Evolutionary conservation across 2,888 invertebrate species (phyloP).

Genomic region (Nephrotoma guestfalica): DNA sequence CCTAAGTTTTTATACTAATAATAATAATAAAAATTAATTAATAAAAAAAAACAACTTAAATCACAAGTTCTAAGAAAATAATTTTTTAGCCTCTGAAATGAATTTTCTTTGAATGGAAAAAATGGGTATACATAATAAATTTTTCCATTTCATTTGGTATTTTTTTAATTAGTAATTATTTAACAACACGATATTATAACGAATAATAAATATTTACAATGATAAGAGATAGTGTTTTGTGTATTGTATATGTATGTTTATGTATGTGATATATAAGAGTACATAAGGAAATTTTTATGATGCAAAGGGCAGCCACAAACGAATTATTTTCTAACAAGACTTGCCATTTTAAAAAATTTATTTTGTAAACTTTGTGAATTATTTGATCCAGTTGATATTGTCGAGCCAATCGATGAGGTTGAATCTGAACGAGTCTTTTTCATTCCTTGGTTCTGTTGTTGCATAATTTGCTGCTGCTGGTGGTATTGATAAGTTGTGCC

Average conservation of each 20-base stretch:
- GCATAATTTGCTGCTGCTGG: neutral
- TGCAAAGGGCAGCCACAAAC: neutral
- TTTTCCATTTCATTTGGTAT: neutral
- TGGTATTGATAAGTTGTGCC: neutral
- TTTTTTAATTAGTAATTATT: neutral
- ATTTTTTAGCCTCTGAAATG: neutral
- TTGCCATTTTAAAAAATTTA: constrained; percentile 15
- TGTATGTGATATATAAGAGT: neutral
- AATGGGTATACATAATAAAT: neutral
- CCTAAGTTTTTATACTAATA: neutral
- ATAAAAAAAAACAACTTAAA: neutral
- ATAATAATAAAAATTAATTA: neutral
- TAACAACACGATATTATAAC: neutral
- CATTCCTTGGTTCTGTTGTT: constrained; percentile 5
- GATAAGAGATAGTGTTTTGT: neutral
- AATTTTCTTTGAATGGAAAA: neutral
- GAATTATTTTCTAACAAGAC: constrained; percentile 15
- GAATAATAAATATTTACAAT: neutral
- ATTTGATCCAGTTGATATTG: constrained; percentile 4
- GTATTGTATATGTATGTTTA: neutral
- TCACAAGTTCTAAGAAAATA: neutral
- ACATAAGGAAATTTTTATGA: neutral
- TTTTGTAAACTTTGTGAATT: constrained; percentile 9
- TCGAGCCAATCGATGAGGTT: neutral
- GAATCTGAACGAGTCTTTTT: neutral